A percentile compares a stretch with the other conserved stretches of the same genome.
These are phyloP conservation scores for Tinea trinotella DNA, from an alignment of 2,888 invertebrate genomes.

Conservation along the genomic window DNA sequence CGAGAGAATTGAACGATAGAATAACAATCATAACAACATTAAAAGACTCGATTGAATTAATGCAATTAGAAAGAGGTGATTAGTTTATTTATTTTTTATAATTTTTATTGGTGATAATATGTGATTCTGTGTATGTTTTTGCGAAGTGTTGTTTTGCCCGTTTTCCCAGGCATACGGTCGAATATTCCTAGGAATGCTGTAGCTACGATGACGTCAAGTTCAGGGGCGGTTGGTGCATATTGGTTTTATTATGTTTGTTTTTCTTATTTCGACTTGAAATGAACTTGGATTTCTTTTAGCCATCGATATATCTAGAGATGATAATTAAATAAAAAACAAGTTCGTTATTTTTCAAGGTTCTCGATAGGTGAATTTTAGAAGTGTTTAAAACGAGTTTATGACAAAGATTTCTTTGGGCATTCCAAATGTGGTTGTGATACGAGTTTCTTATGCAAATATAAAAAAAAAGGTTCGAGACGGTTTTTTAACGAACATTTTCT, in stretches of 20 bases:
- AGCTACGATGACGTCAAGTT: conserved; percentile 68
- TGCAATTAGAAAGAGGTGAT: conserved; percentile 32
- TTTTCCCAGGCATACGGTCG: conserved; percentile 28
- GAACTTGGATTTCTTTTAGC: background rate
- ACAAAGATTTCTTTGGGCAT: background rate
- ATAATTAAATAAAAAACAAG: too few relatives aligned
- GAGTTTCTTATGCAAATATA: conserved; percentile 1
- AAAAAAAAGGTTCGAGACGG: background rate
- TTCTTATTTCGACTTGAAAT: background rate
- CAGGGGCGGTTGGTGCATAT: conserved; percentile 67
- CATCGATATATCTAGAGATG: too few relatives aligned
- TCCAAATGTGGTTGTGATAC: background rate
- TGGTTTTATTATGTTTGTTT: conserved; percentile 27
- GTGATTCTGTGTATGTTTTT: background rate
- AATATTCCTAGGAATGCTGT: conserved; percentile 54
- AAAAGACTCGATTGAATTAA: conserved; percentile 6
- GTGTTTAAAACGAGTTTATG: background rate
- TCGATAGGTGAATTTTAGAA: background rate
- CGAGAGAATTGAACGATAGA: background rate
- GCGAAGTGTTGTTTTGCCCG: conserved; percentile 29
- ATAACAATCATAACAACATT: conserved; percentile 12
- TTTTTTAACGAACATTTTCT: conserved; percentile 1
- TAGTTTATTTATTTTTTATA: conserved; percentile 29
- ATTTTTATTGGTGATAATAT: conserved; percentile 18
- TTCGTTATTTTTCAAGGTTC: background rate